Conservation (phyloP, 2,113 vertebrate genomes). For the Ageneiosus marmoratus region DNA sequence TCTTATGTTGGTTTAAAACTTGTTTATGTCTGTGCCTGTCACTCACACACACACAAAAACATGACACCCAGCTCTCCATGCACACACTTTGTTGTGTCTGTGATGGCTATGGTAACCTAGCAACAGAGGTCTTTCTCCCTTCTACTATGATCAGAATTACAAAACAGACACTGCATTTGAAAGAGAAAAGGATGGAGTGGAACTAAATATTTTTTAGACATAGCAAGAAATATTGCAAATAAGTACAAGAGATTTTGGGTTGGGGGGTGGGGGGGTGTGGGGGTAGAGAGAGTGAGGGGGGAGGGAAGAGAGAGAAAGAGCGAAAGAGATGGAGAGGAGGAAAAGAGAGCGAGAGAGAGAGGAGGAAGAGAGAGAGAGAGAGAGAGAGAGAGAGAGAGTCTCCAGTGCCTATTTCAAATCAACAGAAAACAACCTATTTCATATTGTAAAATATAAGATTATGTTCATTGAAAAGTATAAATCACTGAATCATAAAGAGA, state of each 20-base stretch:
- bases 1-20: not conserved
- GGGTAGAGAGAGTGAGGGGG: not conserved
- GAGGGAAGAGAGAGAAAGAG: not conserved
- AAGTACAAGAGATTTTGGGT: not conserved
- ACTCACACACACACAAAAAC: not conserved
- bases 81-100: slow-evolving; percentile 39
- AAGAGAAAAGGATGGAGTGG: not conserved
- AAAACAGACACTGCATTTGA: slow-evolving; percentile 10
- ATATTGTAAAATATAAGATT: not conserved
- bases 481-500: not conserved
- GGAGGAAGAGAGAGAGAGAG: not conserved
- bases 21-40: not conserved
- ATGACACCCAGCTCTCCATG: not conserved
- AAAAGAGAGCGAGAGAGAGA: not conserved
- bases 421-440: not conserved
- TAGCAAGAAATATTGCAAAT: not conserved
- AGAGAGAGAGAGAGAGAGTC: not conserved
- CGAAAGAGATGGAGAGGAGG: too few species aligned
- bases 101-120: slow-evolving; percentile 42
- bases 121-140: slow-evolving; percentile 41
- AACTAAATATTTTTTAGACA: not conserved
- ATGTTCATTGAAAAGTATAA: not conserved
- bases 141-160: slow-evolving; percentile 40
- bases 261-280: too few species aligned
- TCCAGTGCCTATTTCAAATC: not conserved